Evolutionary conservation across 1,140 invertebrate species (phyloP), one percentile per base, ranked within the genome.

Genomic region (Scaptomyza hsui): DNA sequence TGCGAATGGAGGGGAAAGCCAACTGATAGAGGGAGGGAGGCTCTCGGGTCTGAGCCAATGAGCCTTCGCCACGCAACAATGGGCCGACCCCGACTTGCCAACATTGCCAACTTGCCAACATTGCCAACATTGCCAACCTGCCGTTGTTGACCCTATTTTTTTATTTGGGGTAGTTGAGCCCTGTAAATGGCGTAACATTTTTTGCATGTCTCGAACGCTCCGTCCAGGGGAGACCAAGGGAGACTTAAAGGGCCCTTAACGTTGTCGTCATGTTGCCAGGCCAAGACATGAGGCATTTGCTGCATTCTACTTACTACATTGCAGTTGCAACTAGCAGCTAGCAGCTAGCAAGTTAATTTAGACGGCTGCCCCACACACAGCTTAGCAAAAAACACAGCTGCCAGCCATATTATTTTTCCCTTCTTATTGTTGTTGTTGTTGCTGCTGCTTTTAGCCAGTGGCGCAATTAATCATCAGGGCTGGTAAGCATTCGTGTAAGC

Each of bases 401-500:
- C 82, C 81, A 74, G 75, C 75, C 80, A 83, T 83, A 79, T 83
- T 85, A 68, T 71, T 74, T 61, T 55, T 61, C 44, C 26, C 32
- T 26, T 49, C 37, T 78, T 75, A 59, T 49, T 51, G 35, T 47
- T 60, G 12, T 45, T 16, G 45, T 49, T 61, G 29, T 51, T 55
- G 51, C 32, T 75, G 37, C 18, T 56, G 53, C 24, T 64, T 15
- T 3, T 59, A 49, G 35, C 44, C 44, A 59, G 35, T 53, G 69
- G 73, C 29, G 62, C 85, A 85, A 86, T 86, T 86, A 86, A 86
- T 86, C 81, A 86, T 86, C 78, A 45, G 82, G 67, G 70, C 77
- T 88, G 78, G 70, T 86, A 86, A 88, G 81, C 81, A 86, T 86
- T 86, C 81, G 81, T 86, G 81, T 86, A 86, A 88, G 82, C 65